Evolutionary conservation across 1,140 invertebrate species (phyloP).

Genomic region (Trichonephila clavata): DNA sequence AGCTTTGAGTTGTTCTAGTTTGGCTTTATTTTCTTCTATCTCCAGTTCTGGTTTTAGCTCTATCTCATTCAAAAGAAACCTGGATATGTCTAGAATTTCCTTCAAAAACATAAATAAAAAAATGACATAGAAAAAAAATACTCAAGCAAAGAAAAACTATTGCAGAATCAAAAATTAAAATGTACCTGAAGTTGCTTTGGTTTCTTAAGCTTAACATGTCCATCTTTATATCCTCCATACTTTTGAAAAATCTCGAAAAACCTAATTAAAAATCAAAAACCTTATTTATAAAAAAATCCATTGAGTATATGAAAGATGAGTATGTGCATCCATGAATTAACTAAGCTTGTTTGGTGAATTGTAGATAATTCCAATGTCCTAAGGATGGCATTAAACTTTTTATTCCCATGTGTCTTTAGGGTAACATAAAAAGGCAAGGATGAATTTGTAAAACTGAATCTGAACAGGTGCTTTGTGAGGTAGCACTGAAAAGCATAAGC

Average conservation of each 20-base stretch:
- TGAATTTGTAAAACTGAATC: no score
- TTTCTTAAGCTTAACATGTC: constrained; percentile 98
- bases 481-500: no score
- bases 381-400: no score
- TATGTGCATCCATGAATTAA: no score
- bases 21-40: constrained; percentile 97
- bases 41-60: constrained; percentile 92
- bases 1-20: constrained; percentile 98
- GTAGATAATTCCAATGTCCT: no score
- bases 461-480: no score
- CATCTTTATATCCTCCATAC: constrained; percentile 96
- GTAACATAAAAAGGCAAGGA: no score
- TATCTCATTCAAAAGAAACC: constrained; percentile 92
- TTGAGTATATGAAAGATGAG: no score
- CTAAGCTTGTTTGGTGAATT: no score
- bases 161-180: not conserved
- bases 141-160: no score
- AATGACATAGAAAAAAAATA: not conserved
- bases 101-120: constrained; percentile 78
- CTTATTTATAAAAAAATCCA: no score
- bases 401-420: no score
- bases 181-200: constrained; percentile 94
- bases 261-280: constrained; percentile 82
- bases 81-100: constrained; percentile 97
- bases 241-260: constrained; percentile 99